A percentile compares a stretch with the other conserved stretches of the same genome.
Conservation (phyloP, 2,797 vertebrate genomes). For the Thalassophryne amazonica region DNA sequence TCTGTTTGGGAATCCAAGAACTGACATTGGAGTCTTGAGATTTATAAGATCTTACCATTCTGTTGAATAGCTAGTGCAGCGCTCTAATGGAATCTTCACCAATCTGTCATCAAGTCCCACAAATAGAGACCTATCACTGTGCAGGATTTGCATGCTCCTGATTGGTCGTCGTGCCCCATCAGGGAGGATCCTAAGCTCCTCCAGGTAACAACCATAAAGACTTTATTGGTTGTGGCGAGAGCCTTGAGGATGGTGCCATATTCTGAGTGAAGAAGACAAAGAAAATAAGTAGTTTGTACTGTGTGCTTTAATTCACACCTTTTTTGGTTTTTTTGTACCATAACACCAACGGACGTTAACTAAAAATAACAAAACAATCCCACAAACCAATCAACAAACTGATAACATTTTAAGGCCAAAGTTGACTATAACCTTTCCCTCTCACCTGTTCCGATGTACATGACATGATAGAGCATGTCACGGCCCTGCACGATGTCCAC, state of each 20-base stretch:
- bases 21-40: neutral
- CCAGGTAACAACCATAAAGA: slow-evolving; percentile 86
- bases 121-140: slow-evolving; percentile 87
- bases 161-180: slow-evolving; percentile 79
- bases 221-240: slow-evolving; percentile 84
- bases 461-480: slow-evolving; percentile 87
- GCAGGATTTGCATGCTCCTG: slow-evolving; percentile 87
- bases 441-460: slow-evolving; percentile 93
- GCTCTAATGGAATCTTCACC: slow-evolving; percentile 87
- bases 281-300: neutral
- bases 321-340: too few relatives aligned
- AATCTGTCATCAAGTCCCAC: slow-evolving; percentile 88
- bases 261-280: slow-evolving; percentile 70
- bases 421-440: rapidly evolving
- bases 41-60: slow-evolving; percentile 56
- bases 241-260: slow-evolving; percentile 92
- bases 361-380: rapidly evolving
- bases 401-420: neutral
- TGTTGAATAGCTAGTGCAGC: slow-evolving; percentile 68
- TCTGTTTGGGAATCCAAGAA: too few relatives aligned
- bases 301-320: too few relatives aligned
- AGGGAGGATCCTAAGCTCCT: slow-evolving; percentile 90
- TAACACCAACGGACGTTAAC: too few relatives aligned
- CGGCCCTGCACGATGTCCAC: slow-evolving; percentile 94
- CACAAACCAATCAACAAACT: neutral